Conservation (phyloP, 2,888 invertebrate species). For the Hypsopygia costalis region DNA sequence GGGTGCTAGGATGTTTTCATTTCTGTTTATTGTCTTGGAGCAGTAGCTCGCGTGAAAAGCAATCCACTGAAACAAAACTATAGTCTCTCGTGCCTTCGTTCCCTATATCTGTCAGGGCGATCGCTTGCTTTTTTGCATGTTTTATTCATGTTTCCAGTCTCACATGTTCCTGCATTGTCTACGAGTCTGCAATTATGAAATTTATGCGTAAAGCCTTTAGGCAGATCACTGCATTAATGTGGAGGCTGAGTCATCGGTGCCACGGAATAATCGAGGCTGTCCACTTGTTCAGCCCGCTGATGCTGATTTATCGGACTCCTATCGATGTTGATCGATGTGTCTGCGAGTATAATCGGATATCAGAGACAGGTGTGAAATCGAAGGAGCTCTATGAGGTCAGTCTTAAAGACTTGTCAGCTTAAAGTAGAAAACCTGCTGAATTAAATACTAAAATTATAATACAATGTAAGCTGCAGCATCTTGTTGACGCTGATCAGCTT, state of each 20-base stretch:
- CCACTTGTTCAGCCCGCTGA: slow-evolving; percentile 61
- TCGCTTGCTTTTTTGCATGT: slow-evolving; percentile 52
- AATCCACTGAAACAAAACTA: slow-evolving; percentile 50
- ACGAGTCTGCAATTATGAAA: slow-evolving; percentile 71
- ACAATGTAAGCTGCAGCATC: no score
- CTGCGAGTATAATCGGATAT: slow-evolving; percentile 35
- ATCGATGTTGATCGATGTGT: slow-evolving; percentile 66
- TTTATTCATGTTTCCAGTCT: slow-evolving; percentile 66
- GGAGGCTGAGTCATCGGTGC: slow-evolving; percentile 53
- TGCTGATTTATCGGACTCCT: slow-evolving; percentile 67
- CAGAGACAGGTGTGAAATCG: slow-evolving; percentile 16
- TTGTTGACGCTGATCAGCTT: no score
- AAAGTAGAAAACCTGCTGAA: background rate
- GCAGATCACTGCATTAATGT: slow-evolving; percentile 56
- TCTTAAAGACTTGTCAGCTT: slow-evolving; percentile 8
- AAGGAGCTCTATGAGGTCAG: slow-evolving; percentile 8
- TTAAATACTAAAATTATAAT: slow-evolving; percentile 6
- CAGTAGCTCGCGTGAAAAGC: slow-evolving; percentile 47
- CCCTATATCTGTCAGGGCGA: slow-evolving; percentile 39
- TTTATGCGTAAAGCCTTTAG: slow-evolving; percentile 71
- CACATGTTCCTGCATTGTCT: slow-evolving; percentile 73
- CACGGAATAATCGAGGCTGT: slow-evolving; percentile 56
- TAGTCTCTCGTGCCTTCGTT: slow-evolving; percentile 38
- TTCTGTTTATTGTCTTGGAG: slow-evolving; percentile 34
- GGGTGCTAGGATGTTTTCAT: no score